Evolutionary conservation across 2,888 invertebrate genomes (phyloP).

Genomic region (Agrilus mali): DNA sequence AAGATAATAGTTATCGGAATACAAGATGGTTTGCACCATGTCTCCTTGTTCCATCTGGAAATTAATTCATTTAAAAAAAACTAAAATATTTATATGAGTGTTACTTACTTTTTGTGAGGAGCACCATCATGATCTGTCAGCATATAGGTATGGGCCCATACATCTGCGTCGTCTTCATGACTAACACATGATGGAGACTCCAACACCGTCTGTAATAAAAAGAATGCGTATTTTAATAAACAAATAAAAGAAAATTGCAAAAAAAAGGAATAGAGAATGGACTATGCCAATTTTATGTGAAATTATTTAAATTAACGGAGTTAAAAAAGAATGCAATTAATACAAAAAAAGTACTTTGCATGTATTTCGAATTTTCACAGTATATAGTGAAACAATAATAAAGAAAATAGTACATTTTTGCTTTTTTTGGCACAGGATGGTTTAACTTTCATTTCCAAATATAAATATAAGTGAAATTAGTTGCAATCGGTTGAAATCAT

Average conservation of each 20-base stretch:
- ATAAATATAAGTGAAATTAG: too few species aligned
- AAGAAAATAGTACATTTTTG: conserved; percentile 1
- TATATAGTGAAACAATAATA: neutral
- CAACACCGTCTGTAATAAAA: conserved; percentile 50
- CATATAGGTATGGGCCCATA: conserved; percentile 69
- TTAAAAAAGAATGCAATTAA: conserved; percentile 3
- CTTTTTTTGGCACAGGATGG: too few species aligned
- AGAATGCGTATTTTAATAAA: neutral
- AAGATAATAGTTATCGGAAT: conserved; percentile 73
- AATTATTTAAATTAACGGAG: too few species aligned
- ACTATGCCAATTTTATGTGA: neutral
- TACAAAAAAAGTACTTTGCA: too few species aligned
- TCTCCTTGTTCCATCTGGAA: conserved; percentile 43
- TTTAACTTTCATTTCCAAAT: too few species aligned
- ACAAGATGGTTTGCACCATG: conserved; percentile 72
- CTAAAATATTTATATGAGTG: conserved; percentile 1
- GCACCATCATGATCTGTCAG: conserved; percentile 47
- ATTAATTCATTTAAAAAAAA: too few species aligned
- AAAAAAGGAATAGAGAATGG: neutral
- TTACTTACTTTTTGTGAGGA: conserved; percentile 41
- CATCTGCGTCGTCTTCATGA: conserved; percentile 58
- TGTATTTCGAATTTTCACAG: too few species aligned
- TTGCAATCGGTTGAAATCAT: too few species aligned
- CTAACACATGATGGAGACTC: conserved; percentile 48
- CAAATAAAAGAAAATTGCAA: neutral